phyloP scores from a whole-genome alignment of 2,113 vertebrate genomes.

The Pantherophis guttatus region DNA sequence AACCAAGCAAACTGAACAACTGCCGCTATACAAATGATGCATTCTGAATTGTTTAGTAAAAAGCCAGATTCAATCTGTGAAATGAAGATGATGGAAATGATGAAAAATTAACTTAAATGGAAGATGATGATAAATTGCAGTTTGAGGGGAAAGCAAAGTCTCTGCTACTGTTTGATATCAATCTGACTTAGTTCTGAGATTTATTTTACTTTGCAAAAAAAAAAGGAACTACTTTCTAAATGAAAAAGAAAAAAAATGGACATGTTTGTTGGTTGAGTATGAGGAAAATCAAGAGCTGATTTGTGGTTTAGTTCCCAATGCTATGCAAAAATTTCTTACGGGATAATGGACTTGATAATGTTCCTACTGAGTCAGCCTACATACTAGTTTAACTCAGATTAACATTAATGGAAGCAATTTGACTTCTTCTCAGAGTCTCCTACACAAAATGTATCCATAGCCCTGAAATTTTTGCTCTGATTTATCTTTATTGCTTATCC shows the following conservation, averaged over 20 bases:
- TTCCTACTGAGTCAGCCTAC: conserved; percentile 21
- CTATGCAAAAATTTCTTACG: neutral
- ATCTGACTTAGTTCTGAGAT: neutral
- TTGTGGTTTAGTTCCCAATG: neutral
- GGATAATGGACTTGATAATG: conserved; percentile 14
- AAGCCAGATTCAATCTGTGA: neutral
- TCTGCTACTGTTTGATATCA: neutral
- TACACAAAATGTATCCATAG: conserved; percentile 19
- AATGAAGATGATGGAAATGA: neutral
- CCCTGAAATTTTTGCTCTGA: neutral
- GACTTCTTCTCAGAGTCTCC: neutral
- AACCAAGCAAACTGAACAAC: neutral
- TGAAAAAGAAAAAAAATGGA: neutral
- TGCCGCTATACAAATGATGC: neutral
- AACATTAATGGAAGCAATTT: conserved; percentile 14
- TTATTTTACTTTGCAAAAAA: neutral
- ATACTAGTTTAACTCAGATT: conserved; percentile 7
- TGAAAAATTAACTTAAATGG: neutral
- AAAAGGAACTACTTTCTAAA: neutral
- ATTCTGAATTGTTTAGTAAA: neutral
- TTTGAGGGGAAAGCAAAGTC: neutral
- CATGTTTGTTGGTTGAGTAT: neutral
- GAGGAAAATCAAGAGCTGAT: neutral
- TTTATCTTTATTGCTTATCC: neutral
- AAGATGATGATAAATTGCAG: neutral